phyloP scores from a whole-genome alignment of 2,888 invertebrate genomes.

The Nemapogon koenigi region DNA sequence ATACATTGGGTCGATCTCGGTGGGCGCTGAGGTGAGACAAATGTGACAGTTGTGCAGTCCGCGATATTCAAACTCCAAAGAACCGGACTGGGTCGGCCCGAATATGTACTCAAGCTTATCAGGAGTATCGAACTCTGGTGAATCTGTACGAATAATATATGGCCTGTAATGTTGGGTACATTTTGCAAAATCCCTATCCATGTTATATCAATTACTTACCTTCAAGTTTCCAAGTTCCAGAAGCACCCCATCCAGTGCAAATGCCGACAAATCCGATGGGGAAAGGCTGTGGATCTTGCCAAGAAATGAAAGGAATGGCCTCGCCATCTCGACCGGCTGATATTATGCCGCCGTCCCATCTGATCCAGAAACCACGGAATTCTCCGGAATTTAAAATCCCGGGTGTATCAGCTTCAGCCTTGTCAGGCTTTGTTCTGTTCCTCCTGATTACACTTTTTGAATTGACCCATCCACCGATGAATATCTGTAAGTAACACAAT shows the following conservation, averaged over 20 bases:
- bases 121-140: constrained; percentile 58
- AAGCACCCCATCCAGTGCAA: constrained; percentile 87
- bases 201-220: constrained; percentile 51
- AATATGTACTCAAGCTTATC: constrained; percentile 67
- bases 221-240: constrained; percentile 82
- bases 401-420: constrained; percentile 73
- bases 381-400: constrained; percentile 75
- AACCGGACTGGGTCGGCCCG: constrained; percentile 59
- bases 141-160: constrained; percentile 36
- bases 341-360: constrained; percentile 74
- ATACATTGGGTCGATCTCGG: constrained; percentile 68
- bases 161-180: constrained; percentile 33
- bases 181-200: too few relatives aligned
- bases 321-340: constrained; percentile 78
- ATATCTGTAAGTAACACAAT: constrained; percentile 70
- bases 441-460: constrained; percentile 82
- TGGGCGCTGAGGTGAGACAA: constrained; percentile 59
- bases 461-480: constrained; percentile 90
- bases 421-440: constrained; percentile 79
- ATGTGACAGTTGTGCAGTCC: constrained; percentile 72
- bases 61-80: constrained; percentile 62
- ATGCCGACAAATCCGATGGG: constrained; percentile 78
- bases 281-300: constrained; percentile 74
- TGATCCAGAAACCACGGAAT: constrained; percentile 84
- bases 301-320: constrained; percentile 74